Percentiles rank a stretch among this genome's conserved stretches.
These are phyloP conservation scores for Ceryle rudis DNA, from an alignment of 2,797 vertebrate genomes.

Conservation along the genomic window DNA sequence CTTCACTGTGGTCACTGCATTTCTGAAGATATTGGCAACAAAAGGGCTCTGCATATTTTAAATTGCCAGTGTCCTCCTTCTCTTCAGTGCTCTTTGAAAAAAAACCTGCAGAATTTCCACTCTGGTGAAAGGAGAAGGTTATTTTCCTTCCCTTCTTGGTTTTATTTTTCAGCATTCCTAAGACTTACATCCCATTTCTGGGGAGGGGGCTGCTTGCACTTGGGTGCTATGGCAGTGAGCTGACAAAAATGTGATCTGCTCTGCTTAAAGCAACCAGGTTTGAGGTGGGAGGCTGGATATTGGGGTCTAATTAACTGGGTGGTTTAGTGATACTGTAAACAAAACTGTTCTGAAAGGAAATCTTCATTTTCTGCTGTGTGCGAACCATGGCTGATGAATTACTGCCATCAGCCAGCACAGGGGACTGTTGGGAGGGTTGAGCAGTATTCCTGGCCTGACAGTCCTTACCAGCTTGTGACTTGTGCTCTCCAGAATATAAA, in stretches of 20 bases:
- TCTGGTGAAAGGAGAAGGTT: neutral
- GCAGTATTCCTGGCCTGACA: neutral
- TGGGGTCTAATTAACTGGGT: neutral
- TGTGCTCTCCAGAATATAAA: neutral
- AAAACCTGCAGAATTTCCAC: neutral
- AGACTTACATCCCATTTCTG: rapidly evolving
- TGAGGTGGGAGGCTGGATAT: neutral
- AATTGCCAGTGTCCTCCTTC: neutral
- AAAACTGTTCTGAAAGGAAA: neutral
- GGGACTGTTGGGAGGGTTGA: rapidly evolving
- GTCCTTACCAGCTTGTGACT: neutral
- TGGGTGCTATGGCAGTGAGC: neutral
- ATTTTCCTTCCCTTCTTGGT: neutral
- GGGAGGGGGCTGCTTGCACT: neutral
- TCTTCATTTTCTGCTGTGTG: neutral
- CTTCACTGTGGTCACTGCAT: neutral
- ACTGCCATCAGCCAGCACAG: neutral
- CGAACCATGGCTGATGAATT: neutral
- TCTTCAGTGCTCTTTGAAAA: neutral
- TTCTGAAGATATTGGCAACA: neutral
- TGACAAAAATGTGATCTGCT: neutral
- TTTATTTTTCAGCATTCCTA: neutral
- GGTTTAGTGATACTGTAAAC: neutral
- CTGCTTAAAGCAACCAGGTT: neutral
- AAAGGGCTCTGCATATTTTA: rapidly evolving